Evolutionary conservation across 2,888 invertebrate genomes (phyloP).

Genomic region (Polyploca ridens): DNA sequence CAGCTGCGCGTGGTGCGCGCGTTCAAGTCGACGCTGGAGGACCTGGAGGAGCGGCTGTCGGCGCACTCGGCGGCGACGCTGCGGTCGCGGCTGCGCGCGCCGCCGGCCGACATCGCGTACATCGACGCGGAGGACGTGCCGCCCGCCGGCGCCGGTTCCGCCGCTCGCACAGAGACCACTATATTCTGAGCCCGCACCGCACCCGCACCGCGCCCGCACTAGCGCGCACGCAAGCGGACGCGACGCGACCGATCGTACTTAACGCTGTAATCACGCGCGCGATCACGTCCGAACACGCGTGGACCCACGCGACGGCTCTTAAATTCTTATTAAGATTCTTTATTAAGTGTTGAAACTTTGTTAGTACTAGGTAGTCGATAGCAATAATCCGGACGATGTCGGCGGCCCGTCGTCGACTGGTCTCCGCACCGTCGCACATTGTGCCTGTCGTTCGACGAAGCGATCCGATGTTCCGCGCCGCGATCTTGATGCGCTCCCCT

Average conservation of each 20-base stretch:
- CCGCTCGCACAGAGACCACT: conserved; percentile 73
- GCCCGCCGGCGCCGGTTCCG: conserved; percentile 77
- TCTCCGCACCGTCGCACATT: conserved; percentile 27
- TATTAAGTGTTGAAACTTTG: conserved; percentile 71
- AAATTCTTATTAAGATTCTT: conserved; percentile 59
- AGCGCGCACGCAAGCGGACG: background rate
- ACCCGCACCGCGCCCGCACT: conserved; percentile 36
- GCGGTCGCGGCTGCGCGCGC: conserved; percentile 91
- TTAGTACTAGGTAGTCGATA: conserved; percentile 69
- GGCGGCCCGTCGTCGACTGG: conserved; percentile 36
- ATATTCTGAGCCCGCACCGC: conserved; percentile 62
- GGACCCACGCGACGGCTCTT: conserved; percentile 42
- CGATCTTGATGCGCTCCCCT: background rate
- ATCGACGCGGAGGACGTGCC: conserved; percentile 87
- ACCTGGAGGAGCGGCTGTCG: conserved; percentile 99
- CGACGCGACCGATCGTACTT: conserved; percentile 52
- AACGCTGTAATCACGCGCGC: conserved; percentile 51
- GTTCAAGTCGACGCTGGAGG: conserved; percentile 99
- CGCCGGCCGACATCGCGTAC: conserved; percentile 93
- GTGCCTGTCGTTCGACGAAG: conserved; percentile 55
- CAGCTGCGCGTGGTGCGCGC: conserved; percentile 99
- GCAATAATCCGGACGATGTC: conserved; percentile 57
- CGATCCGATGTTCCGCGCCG: conserved; percentile 34
- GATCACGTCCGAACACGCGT: conserved; percentile 43
- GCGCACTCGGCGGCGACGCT: conserved; percentile 98